Conservation (phyloP, 1,140 invertebrate genomes). For the Neodiprion fabricii region DNA sequence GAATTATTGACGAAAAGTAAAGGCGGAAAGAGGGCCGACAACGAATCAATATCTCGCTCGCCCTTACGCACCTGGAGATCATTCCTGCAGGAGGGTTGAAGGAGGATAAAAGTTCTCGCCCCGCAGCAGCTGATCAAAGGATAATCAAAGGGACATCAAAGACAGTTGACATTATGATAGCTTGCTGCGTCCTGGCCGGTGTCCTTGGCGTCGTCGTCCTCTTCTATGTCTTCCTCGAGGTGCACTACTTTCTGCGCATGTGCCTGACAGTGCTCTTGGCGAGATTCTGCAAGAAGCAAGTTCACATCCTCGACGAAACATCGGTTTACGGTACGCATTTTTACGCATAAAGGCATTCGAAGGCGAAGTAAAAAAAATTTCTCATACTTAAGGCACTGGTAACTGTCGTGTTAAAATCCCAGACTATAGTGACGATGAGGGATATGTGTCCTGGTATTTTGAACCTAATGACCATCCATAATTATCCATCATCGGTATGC, state of each 20-base stretch:
- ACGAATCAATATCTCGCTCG: slow-evolving; percentile 47
- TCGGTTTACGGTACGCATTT: slow-evolving; percentile 66
- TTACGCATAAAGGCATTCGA: neutral
- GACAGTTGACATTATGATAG: slow-evolving; percentile 39
- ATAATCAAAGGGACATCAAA: neutral
- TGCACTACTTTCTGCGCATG: slow-evolving; percentile 74
- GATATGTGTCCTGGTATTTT: too few relatives aligned
- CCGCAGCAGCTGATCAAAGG: neutral
- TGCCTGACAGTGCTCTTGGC: slow-evolving; percentile 67
- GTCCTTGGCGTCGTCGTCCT: slow-evolving; percentile 59
- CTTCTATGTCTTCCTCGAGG: slow-evolving; percentile 67
- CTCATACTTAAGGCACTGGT: neutral
- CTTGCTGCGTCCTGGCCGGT: slow-evolving; percentile 59
- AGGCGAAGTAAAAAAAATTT: too few relatives aligned
- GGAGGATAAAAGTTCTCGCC: neutral
- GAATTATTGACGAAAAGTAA: slow-evolving; percentile 37
- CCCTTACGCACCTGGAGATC: slow-evolving; percentile 21
- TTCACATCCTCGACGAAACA: slow-evolving; percentile 71
- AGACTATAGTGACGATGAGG: neutral
- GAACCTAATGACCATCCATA: too few relatives aligned
- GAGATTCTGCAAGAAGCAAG: slow-evolving; percentile 67
- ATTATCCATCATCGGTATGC: too few relatives aligned
- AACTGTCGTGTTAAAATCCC: neutral
- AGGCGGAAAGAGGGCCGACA: slow-evolving; percentile 28
- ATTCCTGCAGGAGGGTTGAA: neutral